Base-by-base conservation (phyloP, 2,888 invertebrate species). In the Synanthedon tipuliformis region DNA sequence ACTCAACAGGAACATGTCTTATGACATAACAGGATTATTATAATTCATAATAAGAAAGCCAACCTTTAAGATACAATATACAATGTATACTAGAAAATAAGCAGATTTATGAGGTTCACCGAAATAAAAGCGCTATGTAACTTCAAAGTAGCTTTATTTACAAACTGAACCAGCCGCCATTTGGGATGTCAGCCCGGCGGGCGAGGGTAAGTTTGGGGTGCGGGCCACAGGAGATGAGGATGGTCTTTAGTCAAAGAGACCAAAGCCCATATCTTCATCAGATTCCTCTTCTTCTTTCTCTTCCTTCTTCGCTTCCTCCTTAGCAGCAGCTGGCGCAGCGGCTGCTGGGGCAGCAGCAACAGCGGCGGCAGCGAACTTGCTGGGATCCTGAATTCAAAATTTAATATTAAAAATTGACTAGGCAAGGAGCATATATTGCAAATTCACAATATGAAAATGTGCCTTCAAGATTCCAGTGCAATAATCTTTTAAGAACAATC, bases 211-310 rank as follows among this genome's bases (percentile, higher is more conserved):
- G 51, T 57, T 54, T 59, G 54, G 51, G 55, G 18, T 52, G 48
- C 27, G 10, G 40, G 13, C 13, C 50, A 49, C 52, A 53, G 56
- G 54, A 59, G 53, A 61, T 61, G 57, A 53, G 54, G 54, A 58
- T 58, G 41, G 52, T 57, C 61, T 60, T 90, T 94, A 95, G 82
- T 95, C 95, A 75, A 95, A 96, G 23, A 96, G 92, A 82, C 97
- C 98, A 85, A 99, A 97, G 82, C 98, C 98, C 97, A 99, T 97
- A 82, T 98, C 98, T 68, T 98, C 98, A 70, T 96, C 96, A 59
- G 92, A 92, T 73, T 93, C 94, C 5, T 92, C 90, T 55, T 93
- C 95, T 69, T 95, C 94, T 69, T 94, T 93, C 82, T 94, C 93
- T 66, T 93, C 93, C 75, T 94, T 93, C 73, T 94, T 92, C 68